A percentile compares a stretch with the other conserved stretches of the same genome.
These are phyloP conservation scores for Orchestia grillus DNA, from an alignment of 1,140 invertebrate species.

Conservation along the genomic window DNA sequence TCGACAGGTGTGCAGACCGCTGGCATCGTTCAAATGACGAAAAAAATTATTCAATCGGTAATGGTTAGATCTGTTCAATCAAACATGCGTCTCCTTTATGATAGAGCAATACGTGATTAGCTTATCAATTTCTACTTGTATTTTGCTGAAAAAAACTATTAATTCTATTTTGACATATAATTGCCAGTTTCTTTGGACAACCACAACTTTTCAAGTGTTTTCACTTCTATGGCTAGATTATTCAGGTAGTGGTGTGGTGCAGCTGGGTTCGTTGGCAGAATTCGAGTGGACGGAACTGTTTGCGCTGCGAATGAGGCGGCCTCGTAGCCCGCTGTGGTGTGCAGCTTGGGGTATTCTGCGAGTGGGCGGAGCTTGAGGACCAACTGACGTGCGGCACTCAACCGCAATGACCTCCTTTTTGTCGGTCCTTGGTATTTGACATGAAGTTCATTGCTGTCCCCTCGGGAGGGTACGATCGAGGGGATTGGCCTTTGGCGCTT, in stretches of 20 bases:
- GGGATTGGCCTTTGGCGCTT: no score
- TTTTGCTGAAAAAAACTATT: no score
- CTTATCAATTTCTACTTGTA: no score
- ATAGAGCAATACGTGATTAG: no score
- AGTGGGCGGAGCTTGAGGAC: not conserved
- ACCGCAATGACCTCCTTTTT: not conserved
- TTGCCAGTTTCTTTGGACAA: no score
- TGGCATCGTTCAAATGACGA: no score
- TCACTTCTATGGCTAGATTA: not conserved
- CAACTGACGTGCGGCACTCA: not conserved
- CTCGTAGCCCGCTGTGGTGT: not conserved
- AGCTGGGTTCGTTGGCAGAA: not conserved
- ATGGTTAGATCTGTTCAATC: no score
- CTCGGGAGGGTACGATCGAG: no score
- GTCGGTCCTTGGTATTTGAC: not conserved
- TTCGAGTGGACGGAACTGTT: not conserved
- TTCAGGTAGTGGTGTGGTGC: not conserved
- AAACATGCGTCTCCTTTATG: no score
- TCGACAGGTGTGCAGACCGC: no score
- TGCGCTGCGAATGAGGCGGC: not conserved
- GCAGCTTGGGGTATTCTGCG: not conserved
- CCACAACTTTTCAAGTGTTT: not conserved
- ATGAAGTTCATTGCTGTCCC: not conserved
- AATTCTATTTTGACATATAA: no score
- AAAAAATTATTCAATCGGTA: no score